These are phyloP conservation scores for Harpalus rubripes DNA, from an alignment of 2,888 invertebrate species.

Conservation along the genomic window DNA sequence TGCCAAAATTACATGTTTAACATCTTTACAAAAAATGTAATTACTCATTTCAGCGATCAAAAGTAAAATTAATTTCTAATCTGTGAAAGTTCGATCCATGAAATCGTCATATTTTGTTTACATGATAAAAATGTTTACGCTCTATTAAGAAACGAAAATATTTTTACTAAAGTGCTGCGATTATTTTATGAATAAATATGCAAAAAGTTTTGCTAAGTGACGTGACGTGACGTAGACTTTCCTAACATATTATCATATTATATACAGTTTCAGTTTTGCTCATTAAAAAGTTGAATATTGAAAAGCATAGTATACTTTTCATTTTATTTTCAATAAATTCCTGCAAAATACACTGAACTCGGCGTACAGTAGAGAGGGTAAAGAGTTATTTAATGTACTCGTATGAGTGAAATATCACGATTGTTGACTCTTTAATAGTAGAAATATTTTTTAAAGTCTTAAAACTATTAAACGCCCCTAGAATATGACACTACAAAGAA, in stretches of 20 bases:
- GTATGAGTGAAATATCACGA: too few species aligned
- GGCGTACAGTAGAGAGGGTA: too few species aligned
- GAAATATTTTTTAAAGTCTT: too few species aligned
- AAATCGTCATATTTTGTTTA: conserved; percentile 50
- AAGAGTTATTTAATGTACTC: too few species aligned
- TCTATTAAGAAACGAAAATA: conserved; percentile 41
- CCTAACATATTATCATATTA: neutral
- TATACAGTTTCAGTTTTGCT: neutral
- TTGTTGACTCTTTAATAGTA: too few species aligned
- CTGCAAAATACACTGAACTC: too few species aligned
- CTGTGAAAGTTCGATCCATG: conserved; percentile 46
- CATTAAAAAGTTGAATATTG: neutral
- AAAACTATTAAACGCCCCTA: too few species aligned
- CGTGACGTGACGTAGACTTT: conserved; percentile 8
- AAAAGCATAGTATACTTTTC: too few species aligned
- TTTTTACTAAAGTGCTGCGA: conserved; percentile 12
- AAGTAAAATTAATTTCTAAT: conserved; percentile 57
- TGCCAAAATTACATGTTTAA: conserved; percentile 34
- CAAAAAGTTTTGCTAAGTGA: neutral
- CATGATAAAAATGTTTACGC: conserved; percentile 47
- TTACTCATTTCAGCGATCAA: conserved; percentile 40
- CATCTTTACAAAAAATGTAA: conserved; percentile 14
- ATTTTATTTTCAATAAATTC: too few species aligned
- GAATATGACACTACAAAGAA: too few species aligned
- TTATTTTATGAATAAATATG: conserved; percentile 23